These are phyloP conservation scores for Capromys pilorides DNA, from an alignment of 2,797 vertebrate species.

Conservation along the genomic window DNA sequence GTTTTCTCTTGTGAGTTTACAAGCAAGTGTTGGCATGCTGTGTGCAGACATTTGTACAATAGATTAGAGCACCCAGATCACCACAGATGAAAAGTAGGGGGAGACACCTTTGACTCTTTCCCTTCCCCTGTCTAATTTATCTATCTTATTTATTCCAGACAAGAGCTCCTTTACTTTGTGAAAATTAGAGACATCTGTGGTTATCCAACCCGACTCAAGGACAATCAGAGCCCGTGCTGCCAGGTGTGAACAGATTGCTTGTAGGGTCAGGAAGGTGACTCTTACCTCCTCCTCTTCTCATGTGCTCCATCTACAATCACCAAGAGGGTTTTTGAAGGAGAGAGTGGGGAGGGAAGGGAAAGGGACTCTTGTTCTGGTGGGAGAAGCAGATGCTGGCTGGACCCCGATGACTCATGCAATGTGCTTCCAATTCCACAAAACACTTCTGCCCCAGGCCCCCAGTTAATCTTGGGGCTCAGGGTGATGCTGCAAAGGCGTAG, in stretches of 20 bases:
- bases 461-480: not conserved
- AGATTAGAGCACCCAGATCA: conserved; percentile 81
- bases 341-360: not conserved
- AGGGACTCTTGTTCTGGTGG: conserved; percentile 7
- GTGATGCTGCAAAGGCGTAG: not conserved
- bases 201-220: conserved; percentile 30
- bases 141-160: conserved; percentile 82
- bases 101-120: conserved; percentile 73
- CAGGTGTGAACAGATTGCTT: conserved; percentile 65
- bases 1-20: conserved; percentile 84
- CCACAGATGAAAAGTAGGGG: conserved; percentile 81
- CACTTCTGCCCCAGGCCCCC: not conserved
- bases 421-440: conserved; percentile 51
- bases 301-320: not conserved
- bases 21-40: conserved; percentile 82
- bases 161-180: conserved; percentile 73
- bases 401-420: conserved; percentile 47
- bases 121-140: conserved; percentile 77
- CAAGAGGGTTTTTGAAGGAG: conserved; percentile 59
- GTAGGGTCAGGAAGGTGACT: conserved; percentile 50
- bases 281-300: conserved; percentile 42
- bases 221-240: conserved; percentile 56
- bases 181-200: conserved; percentile 81
- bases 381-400: conserved; percentile 54
- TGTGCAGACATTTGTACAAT: conserved; percentile 85